Base-by-base conservation (phyloP, 2,888 invertebrate genomes). In the Drosophila percnosoma region DNA sequence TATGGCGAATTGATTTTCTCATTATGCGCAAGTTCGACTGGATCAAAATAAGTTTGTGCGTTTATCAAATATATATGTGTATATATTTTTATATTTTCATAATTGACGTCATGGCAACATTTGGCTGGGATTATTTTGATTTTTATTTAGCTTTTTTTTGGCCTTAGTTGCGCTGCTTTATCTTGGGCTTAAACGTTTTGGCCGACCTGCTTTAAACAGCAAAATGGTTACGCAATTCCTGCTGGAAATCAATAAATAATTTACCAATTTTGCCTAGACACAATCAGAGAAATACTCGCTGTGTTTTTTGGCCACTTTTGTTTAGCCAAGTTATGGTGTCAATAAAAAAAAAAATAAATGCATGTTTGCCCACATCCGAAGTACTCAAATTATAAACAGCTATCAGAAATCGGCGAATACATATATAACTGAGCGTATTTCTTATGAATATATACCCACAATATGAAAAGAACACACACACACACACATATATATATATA, bases 381-480 rank as follows among this genome's bases (percentile, higher is more conserved):
- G 45, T 4, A 45, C 45, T 24, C 8, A 24, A 45, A 24, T 24
- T 45, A 8, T 45, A 24, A 45, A 45, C 45, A 45, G 45, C 21
- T 24, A 45, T 45, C 45, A 24, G 24, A 15, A 24, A 24, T 24
- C 21, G 8, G 21, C 45, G 21, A 24, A 24, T 24, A 45, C 13
- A 24, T 4, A 45, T 4, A 49, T 24, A 53, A 48, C 55, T 55
- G 7, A 55, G 38, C 64, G 24, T 67, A 62, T 69, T 61, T 73
- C 73, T 57, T 58, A 64, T 79, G 33, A 53, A 65, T 66, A 63
- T 67, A 53, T 63, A 40, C 66, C 27, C 34, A 76, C 38, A 68
- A 68, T 45, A 68, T 66, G 64, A 49, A 34, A 68, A 68, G 67
- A 42, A 80, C 11, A 11, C 6, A 42, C 6, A 11, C 11, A 42